Evolutionary conservation across 2,888 invertebrate species (phyloP), one percentile per base, ranked within the genome.

Genomic region (Agrochola circellaris): DNA sequence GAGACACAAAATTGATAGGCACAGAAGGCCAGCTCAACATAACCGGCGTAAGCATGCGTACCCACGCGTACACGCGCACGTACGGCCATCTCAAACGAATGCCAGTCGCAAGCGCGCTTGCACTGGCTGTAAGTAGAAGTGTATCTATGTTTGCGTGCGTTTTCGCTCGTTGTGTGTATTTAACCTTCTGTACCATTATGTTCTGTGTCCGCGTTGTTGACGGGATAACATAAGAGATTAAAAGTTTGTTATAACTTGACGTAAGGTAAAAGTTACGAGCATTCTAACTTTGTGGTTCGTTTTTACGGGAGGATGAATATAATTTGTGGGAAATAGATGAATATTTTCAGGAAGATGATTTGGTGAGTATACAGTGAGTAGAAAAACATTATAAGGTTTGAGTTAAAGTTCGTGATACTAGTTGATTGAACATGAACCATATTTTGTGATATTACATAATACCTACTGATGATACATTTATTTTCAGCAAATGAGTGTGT

Each of bases 161-260:
- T n/a, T 56, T 48, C n/a, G 7, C 34, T 45, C 7, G 13, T 38
- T 61, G 6, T 23, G 4, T 51, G 4, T 1, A 51, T 17, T n/a
- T 15, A 77, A n/a, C 26, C 45, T 81, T 77, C 61, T 77, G 54
- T 20, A 30, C 20, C 26, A 20, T 45, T 45, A 1, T 73, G 38
- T 30, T n/a, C n/a, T 38, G n/a, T n/a, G n/a, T 3, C 45, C 54
- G 15, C 51, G 2, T 60, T 80, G 90, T 86, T 88, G 87, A 91
- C 87, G 85, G 88, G 82, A 84, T 89, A 86, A 89, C 85, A 86
- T 91, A 88, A 90, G 90, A 90, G 91, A 91, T 92, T 92, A 92
- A 92, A 92, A 92, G 89, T 91, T 91, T 89, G 90, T 89, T 79
- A 90, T 75, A 83, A 85, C 71, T 78, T 62, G 83, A 84, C 75